Evolutionary conservation across 1,140 invertebrate genomes (phyloP), one percentile per base, ranked within the genome.

Genomic region (Drosophila lacertosa): DNA sequence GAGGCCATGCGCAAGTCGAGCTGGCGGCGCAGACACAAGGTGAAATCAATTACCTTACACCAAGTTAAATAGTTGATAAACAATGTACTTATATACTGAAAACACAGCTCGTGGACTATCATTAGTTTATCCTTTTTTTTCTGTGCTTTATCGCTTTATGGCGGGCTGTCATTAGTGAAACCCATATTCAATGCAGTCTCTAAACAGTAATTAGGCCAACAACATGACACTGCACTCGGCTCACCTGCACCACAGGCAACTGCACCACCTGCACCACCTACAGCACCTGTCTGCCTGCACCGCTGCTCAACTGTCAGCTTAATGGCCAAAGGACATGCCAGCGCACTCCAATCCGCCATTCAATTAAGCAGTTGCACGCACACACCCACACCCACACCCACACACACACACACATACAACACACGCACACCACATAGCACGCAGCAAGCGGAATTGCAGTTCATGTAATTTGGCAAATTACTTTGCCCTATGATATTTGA

Each of bases 401-500:
- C 15, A 51, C 5, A 32, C 7, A 40, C 39, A 40, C 10, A 4
- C 11, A 29, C 45, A 48, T 29, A n/a, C n/a, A n/a, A 3, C n/a
- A 48, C 16, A 24, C n/a, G 11, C 22, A 24, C 4, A n/a, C n/a
- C n/a, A n/a, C n/a, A n/a, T n/a, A n/a, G 6, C 51, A 9, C 20
- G 4, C 9, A n/a, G 9, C 58, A 63, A 63, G 50, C 45, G 62
- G 47, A 51, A 55, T 48, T 35, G 59, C 59, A 39, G 37, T 68
- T 22, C 15, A 47, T 42, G 55, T 63, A 55, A 83, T 75, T 84
- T 67, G 13, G 35, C 37, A 83, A 84, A 84, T 84, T 75, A 78
- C 58, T 50, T 54, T 33, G 57, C n/a, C 33, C 10, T 53, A 11
- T 40, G 40, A 9, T 44, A 37, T 39, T 44, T 37, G 58, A 63